A percentile compares a stretch with the other conserved stretches of the same genome.
Evolutionary conservation across 2,888 invertebrate genomes (phyloP).

Genomic region (Uropetala carovei): DNA sequence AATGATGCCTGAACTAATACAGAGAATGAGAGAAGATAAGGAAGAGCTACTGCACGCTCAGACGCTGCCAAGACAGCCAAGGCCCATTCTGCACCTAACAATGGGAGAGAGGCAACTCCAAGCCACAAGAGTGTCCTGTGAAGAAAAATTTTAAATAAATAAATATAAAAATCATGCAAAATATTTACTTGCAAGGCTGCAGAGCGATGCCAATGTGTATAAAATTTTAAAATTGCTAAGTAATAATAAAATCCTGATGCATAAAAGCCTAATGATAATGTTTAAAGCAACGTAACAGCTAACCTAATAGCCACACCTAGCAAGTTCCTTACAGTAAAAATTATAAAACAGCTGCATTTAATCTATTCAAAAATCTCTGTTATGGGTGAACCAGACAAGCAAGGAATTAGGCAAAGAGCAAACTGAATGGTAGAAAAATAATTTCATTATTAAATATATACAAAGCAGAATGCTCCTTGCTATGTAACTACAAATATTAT

Average conservation of each 20-base stretch:
- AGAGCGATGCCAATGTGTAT: conserved; percentile 14
- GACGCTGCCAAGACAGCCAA: conserved; percentile 87
- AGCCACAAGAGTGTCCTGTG: conserved; percentile 89
- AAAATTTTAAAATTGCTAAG: neutral
- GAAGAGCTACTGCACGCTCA: conserved; percentile 84
- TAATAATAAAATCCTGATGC: neutral
- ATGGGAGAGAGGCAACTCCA: conserved; percentile 89
- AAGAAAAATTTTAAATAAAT: conserved; percentile 66
- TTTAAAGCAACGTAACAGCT: neutral
- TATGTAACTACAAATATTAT: no score
- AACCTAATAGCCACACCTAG: no score
- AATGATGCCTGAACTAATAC: conserved; percentile 89
- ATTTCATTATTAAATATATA: no score
- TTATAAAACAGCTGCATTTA: no score
- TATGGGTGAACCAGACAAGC: no score
- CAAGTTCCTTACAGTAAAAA: no score
- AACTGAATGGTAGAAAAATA: no score
- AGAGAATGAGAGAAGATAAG: conserved; percentile 86
- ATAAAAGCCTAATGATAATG: conserved; percentile 65
- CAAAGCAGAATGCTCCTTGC: no score
- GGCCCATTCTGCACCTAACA: conserved; percentile 92
- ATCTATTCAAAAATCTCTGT: no score
- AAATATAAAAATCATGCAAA: conserved; percentile 66
- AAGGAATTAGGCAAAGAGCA: no score
- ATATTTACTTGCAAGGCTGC: conserved; percentile 37